Percentiles rank a stretch among this genome's conserved stretches.
Conservation (phyloP, 2,113 vertebrate genomes). For the Pimephales promelas region DNA sequence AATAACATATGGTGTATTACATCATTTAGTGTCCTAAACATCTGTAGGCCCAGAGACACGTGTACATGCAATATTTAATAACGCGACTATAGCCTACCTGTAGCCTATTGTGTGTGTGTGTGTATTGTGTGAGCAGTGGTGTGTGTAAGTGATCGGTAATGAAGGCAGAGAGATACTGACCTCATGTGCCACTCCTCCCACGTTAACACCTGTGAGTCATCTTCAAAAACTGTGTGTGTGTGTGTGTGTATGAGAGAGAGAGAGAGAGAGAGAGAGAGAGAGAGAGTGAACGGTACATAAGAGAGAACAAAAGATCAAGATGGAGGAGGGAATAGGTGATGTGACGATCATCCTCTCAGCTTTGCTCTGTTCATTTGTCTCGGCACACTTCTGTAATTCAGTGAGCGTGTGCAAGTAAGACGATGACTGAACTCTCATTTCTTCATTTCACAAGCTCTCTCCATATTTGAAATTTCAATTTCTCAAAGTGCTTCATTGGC, state of each 20-base stretch:
- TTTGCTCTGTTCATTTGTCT: conserved; percentile 8
- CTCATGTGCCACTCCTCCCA: conserved; percentile 24
- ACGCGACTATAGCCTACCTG: background rate
- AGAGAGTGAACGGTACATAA: background rate
- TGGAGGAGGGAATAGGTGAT: conserved; percentile 1
- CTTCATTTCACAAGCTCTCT: background rate
- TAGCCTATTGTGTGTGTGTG: background rate
- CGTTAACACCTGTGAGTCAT: conserved; percentile 29
- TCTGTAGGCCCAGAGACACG: background rate
- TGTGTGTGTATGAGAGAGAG: conserved; percentile 2
- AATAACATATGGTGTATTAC: background rate
- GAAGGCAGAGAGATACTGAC: conserved; percentile 21
- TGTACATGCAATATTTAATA: background rate
- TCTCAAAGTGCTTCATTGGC: background rate
- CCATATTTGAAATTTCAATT: background rate
- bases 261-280: background rate
- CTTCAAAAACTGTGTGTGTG: conserved; percentile 2
- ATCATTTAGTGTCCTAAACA: background rate
- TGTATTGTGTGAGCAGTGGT: background rate
- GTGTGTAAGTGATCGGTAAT: background rate
- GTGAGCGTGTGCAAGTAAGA: background rate
- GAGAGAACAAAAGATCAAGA: conserved; percentile 1
- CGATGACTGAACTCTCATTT: background rate
- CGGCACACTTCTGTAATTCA: background rate
- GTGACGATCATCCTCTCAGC: conserved; percentile 17